A percentile compares a stretch with the other conserved stretches of the same genome.
Evolutionary conservation across 1,140 invertebrate species (phyloP).

Genomic region (Linepithema humile): DNA sequence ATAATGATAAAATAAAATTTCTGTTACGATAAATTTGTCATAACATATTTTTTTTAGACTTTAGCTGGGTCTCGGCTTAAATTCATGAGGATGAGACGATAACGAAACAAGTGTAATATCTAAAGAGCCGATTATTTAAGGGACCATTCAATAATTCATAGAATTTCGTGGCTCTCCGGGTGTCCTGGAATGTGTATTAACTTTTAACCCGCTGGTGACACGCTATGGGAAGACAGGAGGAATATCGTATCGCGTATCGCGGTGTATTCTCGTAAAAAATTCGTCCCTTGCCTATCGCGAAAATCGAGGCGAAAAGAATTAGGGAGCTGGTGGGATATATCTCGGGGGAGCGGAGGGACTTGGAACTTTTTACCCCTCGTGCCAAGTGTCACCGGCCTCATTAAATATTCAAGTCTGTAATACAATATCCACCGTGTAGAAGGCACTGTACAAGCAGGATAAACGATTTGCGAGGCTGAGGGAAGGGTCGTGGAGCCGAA

Average conservation of each 20-base stretch:
- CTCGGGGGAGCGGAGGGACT: slow-evolving; percentile 51
- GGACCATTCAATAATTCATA: slow-evolving; percentile 63
- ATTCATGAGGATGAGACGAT: background rate
- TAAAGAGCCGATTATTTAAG: slow-evolving; percentile 49
- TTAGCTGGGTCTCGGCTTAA: background rate
- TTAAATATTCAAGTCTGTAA: slow-evolving; percentile 84
- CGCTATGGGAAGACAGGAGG: slow-evolving; percentile 57
- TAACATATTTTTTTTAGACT: background rate
- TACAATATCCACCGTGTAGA: slow-evolving; percentile 81
- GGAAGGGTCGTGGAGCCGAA: slow-evolving; percentile 8
- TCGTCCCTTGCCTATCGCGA: slow-evolving; percentile 63
- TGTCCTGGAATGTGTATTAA: slow-evolving; percentile 33
- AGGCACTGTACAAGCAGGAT: slow-evolving; percentile 68
- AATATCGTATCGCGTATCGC: slow-evolving; percentile 60
- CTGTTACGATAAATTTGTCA: background rate
- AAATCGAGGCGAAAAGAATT: slow-evolving; percentile 75
- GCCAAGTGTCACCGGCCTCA: slow-evolving; percentile 79
- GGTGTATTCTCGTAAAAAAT: slow-evolving; percentile 54
- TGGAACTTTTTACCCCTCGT: slow-evolving; percentile 72
- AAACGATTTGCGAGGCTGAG: slow-evolving; percentile 69
- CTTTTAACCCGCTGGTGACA: slow-evolving; percentile 57
- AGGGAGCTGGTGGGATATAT: slow-evolving; percentile 63
- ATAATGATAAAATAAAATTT: background rate
- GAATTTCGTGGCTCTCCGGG: background rate
- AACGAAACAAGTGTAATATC: slow-evolving; percentile 58